These are phyloP conservation scores for Hylia prasina DNA, from an alignment of 2,113 vertebrate species.

Conservation along the genomic window DNA sequence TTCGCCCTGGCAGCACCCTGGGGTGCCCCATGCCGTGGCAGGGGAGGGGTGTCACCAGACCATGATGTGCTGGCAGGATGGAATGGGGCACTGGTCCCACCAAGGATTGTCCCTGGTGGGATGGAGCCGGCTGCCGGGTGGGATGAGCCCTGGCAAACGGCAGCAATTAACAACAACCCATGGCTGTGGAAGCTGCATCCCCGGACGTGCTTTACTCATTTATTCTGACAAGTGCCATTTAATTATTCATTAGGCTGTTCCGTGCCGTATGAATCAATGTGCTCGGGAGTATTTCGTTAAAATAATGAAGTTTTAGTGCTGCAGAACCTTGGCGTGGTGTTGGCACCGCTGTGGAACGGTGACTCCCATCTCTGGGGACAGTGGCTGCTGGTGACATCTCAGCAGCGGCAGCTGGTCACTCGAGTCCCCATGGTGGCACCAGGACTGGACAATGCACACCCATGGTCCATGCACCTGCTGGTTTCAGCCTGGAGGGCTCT, in stretches of 20 bases:
- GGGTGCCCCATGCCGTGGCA: accelerated
- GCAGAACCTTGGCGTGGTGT: accelerated
- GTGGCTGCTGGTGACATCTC: accelerated
- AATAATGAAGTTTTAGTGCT: neutral
- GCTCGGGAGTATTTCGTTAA: neutral
- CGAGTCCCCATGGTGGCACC: accelerated
- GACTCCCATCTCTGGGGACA: neutral
- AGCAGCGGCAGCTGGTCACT: neutral
- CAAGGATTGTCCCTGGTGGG: neutral
- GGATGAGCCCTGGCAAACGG: neutral
- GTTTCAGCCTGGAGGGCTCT: neutral
- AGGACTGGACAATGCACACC: neutral
- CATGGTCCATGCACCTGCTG: neutral
- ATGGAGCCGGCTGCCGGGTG: neutral
- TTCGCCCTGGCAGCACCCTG: neutral
- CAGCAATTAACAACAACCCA: neutral
- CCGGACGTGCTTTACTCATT: neutral
- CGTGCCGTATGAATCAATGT: neutral
- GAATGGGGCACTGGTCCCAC: accelerated
- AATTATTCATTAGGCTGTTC: slow-evolving; percentile 37
- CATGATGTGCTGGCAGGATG: accelerated
- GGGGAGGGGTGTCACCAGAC: neutral
- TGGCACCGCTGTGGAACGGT: accelerated
- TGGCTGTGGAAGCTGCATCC: neutral
- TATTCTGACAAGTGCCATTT: slow-evolving; percentile 40